Evolutionary conservation across 37 sponge, comb jelly and placozoan genomes (phyloP).

Genomic region (Halisarca cf. caerulea): DNA sequence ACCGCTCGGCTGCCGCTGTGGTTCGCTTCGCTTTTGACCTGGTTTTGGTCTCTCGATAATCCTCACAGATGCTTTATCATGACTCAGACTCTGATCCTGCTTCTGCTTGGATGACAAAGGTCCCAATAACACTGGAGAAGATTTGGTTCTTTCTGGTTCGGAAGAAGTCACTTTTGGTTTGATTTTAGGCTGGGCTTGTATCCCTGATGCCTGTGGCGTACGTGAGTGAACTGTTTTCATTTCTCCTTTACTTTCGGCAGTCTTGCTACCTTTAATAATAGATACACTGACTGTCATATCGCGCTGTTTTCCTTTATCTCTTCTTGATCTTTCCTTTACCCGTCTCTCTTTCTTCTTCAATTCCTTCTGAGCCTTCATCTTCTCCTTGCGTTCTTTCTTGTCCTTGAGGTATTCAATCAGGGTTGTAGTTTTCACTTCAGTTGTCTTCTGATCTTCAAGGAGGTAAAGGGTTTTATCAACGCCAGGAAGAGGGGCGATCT

Average conservation of each 20-base stretch:
- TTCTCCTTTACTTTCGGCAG: not conserved
- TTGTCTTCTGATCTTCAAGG: constrained; percentile 27
- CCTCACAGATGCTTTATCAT: constrained; percentile 14
- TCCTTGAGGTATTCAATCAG: constrained; percentile 69
- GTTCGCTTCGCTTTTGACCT: not conserved
- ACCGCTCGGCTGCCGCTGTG: too few species aligned
- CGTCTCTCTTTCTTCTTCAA: not conserved
- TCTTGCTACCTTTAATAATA: not conserved
- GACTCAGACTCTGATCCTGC: not conserved
- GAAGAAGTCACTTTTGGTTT: not conserved
- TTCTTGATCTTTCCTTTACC: not conserved
- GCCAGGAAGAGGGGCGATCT: constrained; percentile 27
- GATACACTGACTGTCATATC: not conserved
- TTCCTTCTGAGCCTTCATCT: not conserved
- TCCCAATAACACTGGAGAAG: not conserved
- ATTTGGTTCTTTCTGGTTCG: not conserved
- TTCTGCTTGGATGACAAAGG: not conserved
- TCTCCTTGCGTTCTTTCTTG: constrained; percentile 38
- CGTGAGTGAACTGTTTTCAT: not conserved
- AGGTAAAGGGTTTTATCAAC: constrained; percentile 50
- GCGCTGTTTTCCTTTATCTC: not conserved
- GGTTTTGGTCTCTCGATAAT: not conserved
- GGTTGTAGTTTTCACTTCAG: constrained; percentile 49
- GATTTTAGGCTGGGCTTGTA: not conserved
- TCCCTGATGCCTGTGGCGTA: not conserved